Conservation (phyloP, 2,888 invertebrate genomes). For the Arctia plantaginis region DNA sequence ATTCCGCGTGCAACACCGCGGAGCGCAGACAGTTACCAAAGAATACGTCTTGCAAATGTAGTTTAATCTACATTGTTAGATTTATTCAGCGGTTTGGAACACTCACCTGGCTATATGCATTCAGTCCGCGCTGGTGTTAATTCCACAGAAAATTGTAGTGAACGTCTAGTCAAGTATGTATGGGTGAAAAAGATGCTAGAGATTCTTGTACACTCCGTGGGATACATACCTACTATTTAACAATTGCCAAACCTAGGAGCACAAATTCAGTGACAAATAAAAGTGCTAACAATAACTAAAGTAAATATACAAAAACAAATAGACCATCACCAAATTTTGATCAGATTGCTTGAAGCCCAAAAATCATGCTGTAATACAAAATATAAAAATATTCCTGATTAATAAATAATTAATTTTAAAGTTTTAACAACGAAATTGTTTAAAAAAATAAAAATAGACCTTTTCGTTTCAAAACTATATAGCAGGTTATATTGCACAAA, state of each 20-base stretch:
- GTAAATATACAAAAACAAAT: background rate
- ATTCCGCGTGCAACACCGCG: too few relatives aligned
- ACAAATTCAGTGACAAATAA: too few relatives aligned
- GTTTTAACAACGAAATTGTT: too few relatives aligned
- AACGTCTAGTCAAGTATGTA: background rate
- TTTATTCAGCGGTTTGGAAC: background rate
- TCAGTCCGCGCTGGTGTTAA: too few relatives aligned
- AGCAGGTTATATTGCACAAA: background rate
- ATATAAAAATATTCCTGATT: conserved; percentile 3
- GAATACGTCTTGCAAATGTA: too few relatives aligned
- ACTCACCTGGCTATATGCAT: too few relatives aligned
- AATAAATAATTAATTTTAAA: too few relatives aligned
- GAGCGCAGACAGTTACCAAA: too few relatives aligned
- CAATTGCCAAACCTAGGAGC: background rate
- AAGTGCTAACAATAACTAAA: background rate
- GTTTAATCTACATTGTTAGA: too few relatives aligned
- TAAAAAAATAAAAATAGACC: too few relatives aligned
- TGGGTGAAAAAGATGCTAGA: background rate
- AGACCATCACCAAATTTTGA: background rate
- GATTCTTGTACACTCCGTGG: background rate
- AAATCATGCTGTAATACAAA: background rate
- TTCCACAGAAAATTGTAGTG: too few relatives aligned
- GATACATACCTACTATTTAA: background rate
- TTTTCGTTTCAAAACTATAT: background rate
- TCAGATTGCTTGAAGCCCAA: background rate